Conservation (phyloP, 2,888 invertebrate genomes). For the Microchrysa polita region DNA sequence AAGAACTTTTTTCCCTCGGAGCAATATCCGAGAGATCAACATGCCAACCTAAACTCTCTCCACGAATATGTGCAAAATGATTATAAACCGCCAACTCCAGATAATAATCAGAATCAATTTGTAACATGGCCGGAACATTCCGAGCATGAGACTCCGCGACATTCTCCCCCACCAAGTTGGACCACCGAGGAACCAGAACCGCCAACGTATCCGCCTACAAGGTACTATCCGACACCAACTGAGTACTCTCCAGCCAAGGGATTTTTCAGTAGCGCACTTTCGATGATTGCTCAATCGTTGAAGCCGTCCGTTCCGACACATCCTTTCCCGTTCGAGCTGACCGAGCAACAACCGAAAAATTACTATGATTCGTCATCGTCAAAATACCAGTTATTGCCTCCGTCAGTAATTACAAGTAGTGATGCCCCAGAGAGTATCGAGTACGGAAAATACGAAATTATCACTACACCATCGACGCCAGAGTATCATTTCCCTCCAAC, state of each 20-base stretch:
- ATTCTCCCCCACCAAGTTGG: background rate
- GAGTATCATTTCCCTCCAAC: constrained; percentile 8
- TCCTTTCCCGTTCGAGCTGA: constrained; percentile 25
- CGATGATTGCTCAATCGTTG: constrained; percentile 15
- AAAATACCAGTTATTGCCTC: constrained; percentile 2
- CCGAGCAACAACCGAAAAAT: constrained; percentile 4
- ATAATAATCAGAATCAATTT: background rate
- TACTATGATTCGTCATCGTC: background rate
- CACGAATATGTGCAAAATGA: constrained; percentile 9
- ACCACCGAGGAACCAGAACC: constrained; percentile 35
- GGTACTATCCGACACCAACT: constrained; percentile 16
- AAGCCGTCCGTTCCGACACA: constrained; percentile 23
- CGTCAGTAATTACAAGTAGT: background rate
- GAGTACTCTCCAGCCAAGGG: constrained; percentile 30
- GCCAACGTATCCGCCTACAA: constrained; percentile 14
- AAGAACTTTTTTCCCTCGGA: constrained; percentile 16
- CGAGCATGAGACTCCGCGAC: background rate
- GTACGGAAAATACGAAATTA: constrained; percentile 32
- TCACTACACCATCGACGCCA: constrained; percentile 13
- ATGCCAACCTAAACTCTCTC: constrained; percentile 7
- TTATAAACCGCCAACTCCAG: background rate
- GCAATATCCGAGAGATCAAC: background rate
- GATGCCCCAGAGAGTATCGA: background rate
- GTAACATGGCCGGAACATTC: constrained; percentile 26
- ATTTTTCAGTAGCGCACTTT: constrained; percentile 27